Evolutionary conservation across 1,140 invertebrate species (phyloP), one percentile per base, ranked within the genome.

Genomic region (Macrotrachela quadricornifera): DNA sequence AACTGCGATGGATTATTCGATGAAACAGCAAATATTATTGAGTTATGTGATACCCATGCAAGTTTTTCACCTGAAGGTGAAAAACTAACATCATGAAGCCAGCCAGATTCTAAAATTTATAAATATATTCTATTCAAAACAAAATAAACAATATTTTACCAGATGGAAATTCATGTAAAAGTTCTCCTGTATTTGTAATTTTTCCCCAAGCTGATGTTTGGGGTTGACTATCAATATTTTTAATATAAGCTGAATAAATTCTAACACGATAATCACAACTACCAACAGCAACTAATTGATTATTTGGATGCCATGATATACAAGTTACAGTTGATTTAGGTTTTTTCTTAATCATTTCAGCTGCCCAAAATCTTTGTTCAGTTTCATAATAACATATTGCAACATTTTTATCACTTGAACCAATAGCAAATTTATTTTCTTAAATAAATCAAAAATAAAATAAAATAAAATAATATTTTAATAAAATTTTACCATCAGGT

Each of bases 371-470:
- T 67, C 96, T 84, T 67, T 97, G 94, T 60, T 90, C 85, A 55
- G 83, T 79, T 64, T 95, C 90, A 74, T 96, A 97, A 65, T 92
- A 96, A 69, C 91, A 97, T 40, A 99, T 81, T 1, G 88, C 90
- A 59, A 99, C 87, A 15, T 94, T 69, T 54, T 86, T 77, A 50
- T 88, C 88, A 18, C 91, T 90, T 42, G 87, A 95, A 4, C 91
- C 94, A 16, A 96, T 90, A 16, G 94, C 94, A 76, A 99, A 96
- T 72, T 99, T 99, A 62, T 96, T 95, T 69, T 96, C 94, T 80
- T 58, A 63, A 62, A n/a, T n/a, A n/a, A n/a, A n/a, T n/a, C n/a
- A n/a, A n/a, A 30, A 30, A 30, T 8, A 30, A 30, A 30, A 30
- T 8, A 30, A 30, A 8, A 30, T 30, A 4, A 2, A 4, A 30